Evolutionary conservation across 2,888 invertebrate species (phyloP), one percentile per base, ranked within the genome.

Genomic region (Watsonalla cultraria): DNA sequence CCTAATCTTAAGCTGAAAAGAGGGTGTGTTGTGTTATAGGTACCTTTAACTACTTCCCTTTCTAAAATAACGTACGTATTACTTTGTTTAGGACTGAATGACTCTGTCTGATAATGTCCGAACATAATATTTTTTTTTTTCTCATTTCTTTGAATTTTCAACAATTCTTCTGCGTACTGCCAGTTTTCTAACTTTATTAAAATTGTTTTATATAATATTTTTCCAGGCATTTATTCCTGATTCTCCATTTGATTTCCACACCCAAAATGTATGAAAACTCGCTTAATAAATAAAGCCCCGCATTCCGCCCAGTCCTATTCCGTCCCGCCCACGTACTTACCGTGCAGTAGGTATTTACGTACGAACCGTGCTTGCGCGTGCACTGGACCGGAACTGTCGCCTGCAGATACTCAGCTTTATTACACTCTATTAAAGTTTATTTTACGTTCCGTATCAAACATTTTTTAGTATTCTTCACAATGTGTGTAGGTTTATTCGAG

Each of bases 371-470:
- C 45, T 51, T 53, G 51, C 48, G 33, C 46, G 55, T 37, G 51
- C 61, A 51, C 14, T 55, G 57, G 59, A 48, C 56, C 59, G 66
- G 65, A 65, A 65, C 56, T 58, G 66, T 63, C 66, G 62, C 54
- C 61, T 51, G 58, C 68, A 67, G 65, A 65, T 62, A 64, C 57
- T 60, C 60, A 54, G 56, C 54, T 57, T 64, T 66, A 63, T 64
- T 61, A 57, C 53, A 47, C 48, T 45, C 47, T 52, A 47, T 50
- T 54, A 46, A 52, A 39, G 52, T 53, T 56, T 57, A 59, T 57
- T 61, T 57, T 55, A 53, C 37, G 53, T 56, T 45, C 42, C 37
- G 37, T 49, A 49, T 49, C 15, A 13, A 13, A 15, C 11, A 2
- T 15, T 49, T 49, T 35, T 37, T 42, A 42, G 42, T 42, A 11